These are phyloP conservation scores for Calliphora vicina DNA, from an alignment of 1,140 invertebrate species.

Conservation along the genomic window DNA sequence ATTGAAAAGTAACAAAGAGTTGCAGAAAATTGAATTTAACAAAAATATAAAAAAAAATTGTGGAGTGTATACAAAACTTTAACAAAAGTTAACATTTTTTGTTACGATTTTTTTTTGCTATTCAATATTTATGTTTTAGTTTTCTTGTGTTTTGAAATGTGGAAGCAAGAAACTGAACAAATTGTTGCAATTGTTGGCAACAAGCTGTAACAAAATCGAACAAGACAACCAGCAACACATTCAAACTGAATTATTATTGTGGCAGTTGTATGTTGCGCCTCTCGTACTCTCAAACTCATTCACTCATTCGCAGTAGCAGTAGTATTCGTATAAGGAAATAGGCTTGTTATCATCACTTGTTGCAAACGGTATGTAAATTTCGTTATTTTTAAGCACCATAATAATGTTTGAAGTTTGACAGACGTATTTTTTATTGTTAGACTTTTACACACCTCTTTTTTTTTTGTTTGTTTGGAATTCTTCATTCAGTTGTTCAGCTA, in stretches of 20 bases:
- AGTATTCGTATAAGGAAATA: constrained; percentile 24
- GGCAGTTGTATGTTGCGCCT: neutral
- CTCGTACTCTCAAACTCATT: neutral
- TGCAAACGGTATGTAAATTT: constrained; percentile 3
- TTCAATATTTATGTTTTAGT: no score
- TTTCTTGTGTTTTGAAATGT: constrained; percentile 19
- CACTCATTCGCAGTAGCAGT: neutral
- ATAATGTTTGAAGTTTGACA: neutral
- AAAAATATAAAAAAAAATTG: neutral
- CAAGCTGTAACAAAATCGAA: neutral
- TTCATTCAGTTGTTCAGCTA: neutral
- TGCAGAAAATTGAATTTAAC: neutral
- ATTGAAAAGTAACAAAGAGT: neutral
- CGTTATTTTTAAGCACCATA: neutral
- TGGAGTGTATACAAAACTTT: neutral
- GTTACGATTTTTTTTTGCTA: neutral
- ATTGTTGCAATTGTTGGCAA: neutral
- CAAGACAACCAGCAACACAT: neutral
- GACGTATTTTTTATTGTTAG: neutral
- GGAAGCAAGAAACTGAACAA: constrained; percentile 8
- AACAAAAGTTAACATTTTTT: neutral
- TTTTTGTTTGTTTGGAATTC: neutral
- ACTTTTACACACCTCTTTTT: neutral
- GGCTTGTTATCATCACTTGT: constrained; percentile 26
- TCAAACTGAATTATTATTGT: neutral